Conservation (phyloP, 2,888 invertebrate species). For the Achlya flavicornis region DNA sequence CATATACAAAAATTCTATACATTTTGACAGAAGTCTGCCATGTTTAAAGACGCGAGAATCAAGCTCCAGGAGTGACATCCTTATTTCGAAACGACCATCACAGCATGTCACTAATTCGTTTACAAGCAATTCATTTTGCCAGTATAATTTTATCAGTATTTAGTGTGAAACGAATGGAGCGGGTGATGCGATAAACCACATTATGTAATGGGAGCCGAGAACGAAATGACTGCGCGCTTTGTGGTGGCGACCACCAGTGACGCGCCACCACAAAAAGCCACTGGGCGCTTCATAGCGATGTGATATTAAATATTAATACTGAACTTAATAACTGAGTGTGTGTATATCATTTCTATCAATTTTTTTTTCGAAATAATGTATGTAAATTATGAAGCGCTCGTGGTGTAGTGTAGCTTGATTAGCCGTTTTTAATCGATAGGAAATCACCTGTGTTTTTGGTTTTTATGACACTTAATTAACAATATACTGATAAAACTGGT, state of each 20-base stretch:
- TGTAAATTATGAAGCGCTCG: too few relatives aligned
- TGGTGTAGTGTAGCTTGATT: too few relatives aligned
- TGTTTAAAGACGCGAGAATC: too few relatives aligned
- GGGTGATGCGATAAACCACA: not conserved
- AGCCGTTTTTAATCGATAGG: too few relatives aligned
- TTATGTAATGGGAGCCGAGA: not conserved
- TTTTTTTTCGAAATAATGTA: not conserved
- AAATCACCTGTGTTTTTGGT: too few relatives aligned
- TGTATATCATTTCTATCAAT: not conserved
- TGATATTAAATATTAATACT: not conserved
- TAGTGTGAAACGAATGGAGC: not conserved
- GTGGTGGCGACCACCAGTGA: not conserved
- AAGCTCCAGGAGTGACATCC: too few relatives aligned
- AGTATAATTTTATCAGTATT: not conserved
- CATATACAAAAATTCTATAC: too few relatives aligned
- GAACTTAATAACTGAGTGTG: not conserved
- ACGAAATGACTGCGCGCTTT: slow-evolving; percentile 1
- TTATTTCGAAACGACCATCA: too few relatives aligned
- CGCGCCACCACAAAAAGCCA: not conserved
- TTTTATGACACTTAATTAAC: too few relatives aligned
- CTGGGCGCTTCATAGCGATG: not conserved
- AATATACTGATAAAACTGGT: too few relatives aligned
- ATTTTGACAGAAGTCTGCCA: too few relatives aligned
- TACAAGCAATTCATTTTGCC: not conserved
- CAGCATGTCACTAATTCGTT: too few relatives aligned